These are phyloP conservation scores for Nipponacmea schrenckii DNA, from an alignment of 2,888 invertebrate species.

Conservation along the genomic window DNA sequence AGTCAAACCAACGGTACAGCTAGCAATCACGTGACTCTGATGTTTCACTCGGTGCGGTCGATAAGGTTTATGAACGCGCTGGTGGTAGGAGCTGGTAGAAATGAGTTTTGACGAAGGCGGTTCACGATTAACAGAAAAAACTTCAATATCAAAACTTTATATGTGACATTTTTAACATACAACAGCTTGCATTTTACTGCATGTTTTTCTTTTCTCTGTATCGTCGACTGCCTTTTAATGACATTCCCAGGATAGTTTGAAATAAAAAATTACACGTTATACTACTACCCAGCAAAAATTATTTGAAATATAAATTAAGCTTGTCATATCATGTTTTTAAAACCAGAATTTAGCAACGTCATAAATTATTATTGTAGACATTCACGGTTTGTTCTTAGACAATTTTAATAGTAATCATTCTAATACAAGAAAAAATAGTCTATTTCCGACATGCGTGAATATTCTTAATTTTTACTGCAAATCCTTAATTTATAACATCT, in stretches of 20 bases:
- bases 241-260: neutral
- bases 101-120: neutral
- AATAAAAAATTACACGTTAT: too few species aligned
- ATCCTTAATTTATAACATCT: too few species aligned
- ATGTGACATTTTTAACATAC: neutral
- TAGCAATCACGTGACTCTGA: neutral
- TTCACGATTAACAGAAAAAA: neutral
- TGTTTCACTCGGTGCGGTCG: neutral
- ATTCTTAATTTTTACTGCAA: too few species aligned
- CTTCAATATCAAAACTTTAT: neutral
- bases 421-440: too few species aligned
- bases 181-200: neutral
- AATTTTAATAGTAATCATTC: too few species aligned
- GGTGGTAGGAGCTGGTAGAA: neutral
- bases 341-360: too few species aligned
- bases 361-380: too few species aligned
- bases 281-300: too few species aligned
- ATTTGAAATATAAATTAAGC: too few species aligned
- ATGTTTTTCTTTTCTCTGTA: neutral
- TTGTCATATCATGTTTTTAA: too few species aligned
- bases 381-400: too few species aligned
- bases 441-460: too few species aligned
- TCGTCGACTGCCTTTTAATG: neutral
- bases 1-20: neutral
- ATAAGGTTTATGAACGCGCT: constrained; percentile 5